Percentiles rank a stretch among this genome's conserved stretches.
phyloP scores from a whole-genome alignment of 1,140 invertebrate genomes.

The Gonioctena quinquepunctata region DNA sequence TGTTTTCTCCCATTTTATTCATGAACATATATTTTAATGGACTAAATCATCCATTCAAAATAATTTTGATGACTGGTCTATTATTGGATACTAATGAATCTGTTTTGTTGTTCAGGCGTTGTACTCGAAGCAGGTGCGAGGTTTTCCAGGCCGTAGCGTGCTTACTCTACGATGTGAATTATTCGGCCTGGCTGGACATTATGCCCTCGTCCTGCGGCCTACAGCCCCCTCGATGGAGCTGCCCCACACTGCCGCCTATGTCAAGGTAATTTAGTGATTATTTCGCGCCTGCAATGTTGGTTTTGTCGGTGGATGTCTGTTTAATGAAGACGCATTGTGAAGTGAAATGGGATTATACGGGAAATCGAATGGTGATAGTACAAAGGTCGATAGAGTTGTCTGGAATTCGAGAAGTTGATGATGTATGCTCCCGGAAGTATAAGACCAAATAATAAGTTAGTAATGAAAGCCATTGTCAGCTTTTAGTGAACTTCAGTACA shows the following conservation, averaged over 20 bases:
- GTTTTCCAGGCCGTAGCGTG: slow-evolving; percentile 68
- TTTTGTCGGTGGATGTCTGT: background rate
- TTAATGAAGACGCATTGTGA: background rate
- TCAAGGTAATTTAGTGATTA: slow-evolving; percentile 61
- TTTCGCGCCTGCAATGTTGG: background rate
- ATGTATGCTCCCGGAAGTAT: too few species aligned
- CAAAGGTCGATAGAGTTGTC: background rate
- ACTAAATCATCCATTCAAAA: too few species aligned
- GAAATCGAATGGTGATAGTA: background rate
- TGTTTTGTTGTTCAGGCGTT: slow-evolving; percentile 56
- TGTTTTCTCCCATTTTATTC: too few species aligned
- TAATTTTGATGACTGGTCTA: background rate
- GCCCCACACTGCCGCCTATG: slow-evolving; percentile 66
- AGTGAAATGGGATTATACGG: background rate
- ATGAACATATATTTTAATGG: too few species aligned
- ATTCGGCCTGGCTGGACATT: slow-evolving; percentile 78
- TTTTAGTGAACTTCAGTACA: too few species aligned
- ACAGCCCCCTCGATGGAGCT: slow-evolving; percentile 59
- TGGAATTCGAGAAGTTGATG: too few species aligned
- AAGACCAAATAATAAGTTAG: too few species aligned
- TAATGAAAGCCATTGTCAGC: too few species aligned
- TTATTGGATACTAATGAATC: background rate
- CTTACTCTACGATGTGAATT: slow-evolving; percentile 72
- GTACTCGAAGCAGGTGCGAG: slow-evolving; percentile 70
- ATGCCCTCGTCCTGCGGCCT: slow-evolving; percentile 69